These are phyloP conservation scores for Mimas tiliae DNA, from an alignment of 2,888 invertebrate species.

Conservation along the genomic window DNA sequence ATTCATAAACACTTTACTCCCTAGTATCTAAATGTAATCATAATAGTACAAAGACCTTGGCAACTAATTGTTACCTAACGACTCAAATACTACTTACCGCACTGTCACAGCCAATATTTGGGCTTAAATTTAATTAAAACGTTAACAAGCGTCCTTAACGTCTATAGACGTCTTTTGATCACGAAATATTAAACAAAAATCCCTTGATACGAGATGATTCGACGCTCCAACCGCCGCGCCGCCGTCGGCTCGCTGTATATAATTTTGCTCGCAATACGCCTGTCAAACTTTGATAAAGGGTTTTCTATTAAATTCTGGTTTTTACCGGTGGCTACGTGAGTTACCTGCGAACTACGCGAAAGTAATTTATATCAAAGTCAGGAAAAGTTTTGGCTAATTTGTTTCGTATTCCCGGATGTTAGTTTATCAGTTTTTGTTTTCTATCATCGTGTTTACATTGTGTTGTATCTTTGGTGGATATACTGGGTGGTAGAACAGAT, in stretches of 20 bases:
- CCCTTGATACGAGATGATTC: background rate
- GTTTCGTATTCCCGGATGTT: background rate
- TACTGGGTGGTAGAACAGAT: too few species aligned
- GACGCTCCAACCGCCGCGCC: background rate
- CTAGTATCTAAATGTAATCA: background rate
- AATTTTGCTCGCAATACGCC: conserved; percentile 28
- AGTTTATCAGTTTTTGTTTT: conserved; percentile 6
- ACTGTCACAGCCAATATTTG: background rate
- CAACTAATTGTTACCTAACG: conserved; percentile 8
- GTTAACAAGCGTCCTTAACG: conserved; percentile 3
- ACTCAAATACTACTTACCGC: background rate
- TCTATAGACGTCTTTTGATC: conserved; percentile 19
- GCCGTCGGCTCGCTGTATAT: conserved; percentile 20
- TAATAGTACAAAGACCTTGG: background rate
- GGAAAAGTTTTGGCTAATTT: conserved; percentile 4
- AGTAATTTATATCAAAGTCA: conserved; percentile 8
- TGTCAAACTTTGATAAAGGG: conserved; percentile 49
- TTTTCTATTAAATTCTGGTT: conserved; percentile 36
- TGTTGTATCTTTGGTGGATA: too few species aligned
- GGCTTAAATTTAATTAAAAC: conserved; percentile 19
- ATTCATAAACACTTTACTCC: background rate
- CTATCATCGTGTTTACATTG: too few species aligned
- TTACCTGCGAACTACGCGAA: background rate
- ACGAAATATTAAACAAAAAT: conserved; percentile 18
- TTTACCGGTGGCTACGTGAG: conserved; percentile 27